Evolutionary conservation across 2,797 vertebrate species (phyloP).

Genomic region (Babyrousa celebensis): DNA sequence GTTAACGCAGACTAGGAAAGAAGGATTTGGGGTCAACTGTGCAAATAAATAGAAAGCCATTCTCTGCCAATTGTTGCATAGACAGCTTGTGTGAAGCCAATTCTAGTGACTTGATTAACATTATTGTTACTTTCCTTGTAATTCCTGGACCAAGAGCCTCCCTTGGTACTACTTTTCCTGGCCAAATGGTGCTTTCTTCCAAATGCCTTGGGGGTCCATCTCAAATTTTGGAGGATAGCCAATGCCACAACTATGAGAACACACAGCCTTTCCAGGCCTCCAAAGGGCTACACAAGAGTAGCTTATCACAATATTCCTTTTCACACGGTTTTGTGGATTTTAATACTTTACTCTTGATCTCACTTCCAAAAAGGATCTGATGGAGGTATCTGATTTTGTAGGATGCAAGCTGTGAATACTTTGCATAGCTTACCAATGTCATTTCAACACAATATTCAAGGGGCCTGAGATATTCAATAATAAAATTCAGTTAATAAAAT

Average conservation of each 20-base stretch:
- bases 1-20: constrained; percentile 59
- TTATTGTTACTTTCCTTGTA: constrained; percentile 57
- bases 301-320: neutral
- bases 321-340: neutral
- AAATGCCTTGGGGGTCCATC: constrained; percentile 71
- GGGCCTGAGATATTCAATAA: neutral
- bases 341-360: neutral
- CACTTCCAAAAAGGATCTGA: constrained; percentile 40
- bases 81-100: constrained; percentile 44
- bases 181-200: constrained; percentile 75
- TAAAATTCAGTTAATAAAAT: constrained; percentile 6
- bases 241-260: neutral
- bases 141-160: constrained; percentile 57
- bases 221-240: constrained; percentile 32
- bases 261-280: neutral
- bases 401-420: neutral
- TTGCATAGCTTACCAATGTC: neutral
- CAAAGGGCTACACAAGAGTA: neutral
- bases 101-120: constrained; percentile 62
- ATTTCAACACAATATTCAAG: constrained; percentile 16
- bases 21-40: constrained; percentile 51
- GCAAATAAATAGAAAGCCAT: constrained; percentile 44
- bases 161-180: constrained; percentile 38
- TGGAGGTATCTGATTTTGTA: constrained; percentile 28
- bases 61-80: constrained; percentile 63